These are phyloP conservation scores for Anthophora plumipes DNA, from an alignment of 2,888 invertebrate species.

Conservation along the genomic window DNA sequence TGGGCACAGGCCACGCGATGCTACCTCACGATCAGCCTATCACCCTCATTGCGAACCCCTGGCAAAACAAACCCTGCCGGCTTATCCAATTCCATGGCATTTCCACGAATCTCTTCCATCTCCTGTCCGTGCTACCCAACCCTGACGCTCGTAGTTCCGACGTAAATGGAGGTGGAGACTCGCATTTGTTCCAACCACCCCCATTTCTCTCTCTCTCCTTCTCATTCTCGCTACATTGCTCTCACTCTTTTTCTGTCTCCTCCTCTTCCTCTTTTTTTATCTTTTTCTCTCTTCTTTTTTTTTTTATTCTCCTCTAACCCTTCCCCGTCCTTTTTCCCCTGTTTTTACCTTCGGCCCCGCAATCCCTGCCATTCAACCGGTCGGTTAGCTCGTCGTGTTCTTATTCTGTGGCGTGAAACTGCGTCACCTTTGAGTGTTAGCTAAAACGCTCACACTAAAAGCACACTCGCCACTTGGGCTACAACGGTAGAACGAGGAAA, in stretches of 20 bases:
- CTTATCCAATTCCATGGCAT: constrained; percentile 78
- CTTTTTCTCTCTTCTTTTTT: constrained; percentile 30
- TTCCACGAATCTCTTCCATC: constrained; percentile 79
- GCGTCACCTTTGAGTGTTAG: constrained; percentile 53
- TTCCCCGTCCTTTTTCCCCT: constrained; percentile 35
- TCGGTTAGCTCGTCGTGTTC: constrained; percentile 39
- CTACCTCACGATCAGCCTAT: constrained; percentile 53
- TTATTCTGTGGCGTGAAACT: constrained; percentile 69
- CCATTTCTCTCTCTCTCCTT: constrained; percentile 8
- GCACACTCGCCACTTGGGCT: constrained; percentile 49
- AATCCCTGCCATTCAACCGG: constrained; percentile 44
- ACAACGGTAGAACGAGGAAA: constrained; percentile 14
- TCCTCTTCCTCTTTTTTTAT: constrained; percentile 15
- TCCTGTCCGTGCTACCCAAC: constrained; percentile 63
- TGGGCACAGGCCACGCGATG: constrained; percentile 67
- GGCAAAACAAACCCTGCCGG: constrained; percentile 75
- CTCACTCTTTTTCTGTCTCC: constrained; percentile 25
- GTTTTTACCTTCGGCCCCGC: constrained; percentile 50
- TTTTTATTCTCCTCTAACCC: constrained; percentile 29
- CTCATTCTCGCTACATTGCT: neutral
- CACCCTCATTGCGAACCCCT: constrained; percentile 68
- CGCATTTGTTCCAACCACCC: constrained; percentile 69
- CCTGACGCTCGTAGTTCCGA: constrained; percentile 60
- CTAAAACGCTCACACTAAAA: constrained; percentile 47
- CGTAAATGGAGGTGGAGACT: constrained; percentile 72